A percentile compares a stretch with the other conserved stretches of the same genome.
Conservation (phyloP, 2,888 invertebrate species). For the Tanytarsus gracilentus region DNA sequence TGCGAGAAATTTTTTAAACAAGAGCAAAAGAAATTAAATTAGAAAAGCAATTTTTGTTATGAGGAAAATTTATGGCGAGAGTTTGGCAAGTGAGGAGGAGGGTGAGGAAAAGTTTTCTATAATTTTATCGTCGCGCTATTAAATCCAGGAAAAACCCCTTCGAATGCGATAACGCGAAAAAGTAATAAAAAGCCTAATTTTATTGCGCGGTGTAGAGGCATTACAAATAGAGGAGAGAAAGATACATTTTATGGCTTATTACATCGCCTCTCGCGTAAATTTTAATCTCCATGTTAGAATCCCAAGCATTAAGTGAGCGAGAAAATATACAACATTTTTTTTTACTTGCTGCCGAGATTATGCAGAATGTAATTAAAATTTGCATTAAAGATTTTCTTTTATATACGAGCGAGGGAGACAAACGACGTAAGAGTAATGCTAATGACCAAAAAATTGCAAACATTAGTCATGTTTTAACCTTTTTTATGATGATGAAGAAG, state of each 20-base stretch:
- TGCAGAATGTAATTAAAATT: slow-evolving; percentile 12
- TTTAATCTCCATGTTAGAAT: slow-evolving; percentile 24
- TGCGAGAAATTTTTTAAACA: not conserved
- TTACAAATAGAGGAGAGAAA: slow-evolving; percentile 14
- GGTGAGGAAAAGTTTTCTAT: slow-evolving; percentile 13
- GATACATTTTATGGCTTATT: slow-evolving; percentile 28
- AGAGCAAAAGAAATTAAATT: not conserved
- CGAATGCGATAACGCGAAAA: slow-evolving; percentile 26
- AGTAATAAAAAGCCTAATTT: slow-evolving; percentile 24
- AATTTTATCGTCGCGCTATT: slow-evolving; percentile 23
- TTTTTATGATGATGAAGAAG: no score
- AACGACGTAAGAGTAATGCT: no score
- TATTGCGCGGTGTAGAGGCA: slow-evolving; percentile 11
- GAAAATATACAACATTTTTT: not conserved
- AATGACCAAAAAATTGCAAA: no score
- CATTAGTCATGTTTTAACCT: no score
- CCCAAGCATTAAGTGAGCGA: not conserved
- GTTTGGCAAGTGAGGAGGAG: not conserved
- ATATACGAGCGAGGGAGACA: no score
- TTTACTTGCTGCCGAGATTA: slow-evolving; percentile 1
- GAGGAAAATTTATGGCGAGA: no score
- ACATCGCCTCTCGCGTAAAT: slow-evolving; percentile 13
- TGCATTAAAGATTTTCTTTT: slow-evolving; percentile 19
- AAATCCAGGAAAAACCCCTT: slow-evolving; percentile 23
- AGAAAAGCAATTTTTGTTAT: not conserved